Base-by-base conservation (phyloP, 2,113 vertebrate genomes). In the Pangasianodon hypophthalmus region DNA sequence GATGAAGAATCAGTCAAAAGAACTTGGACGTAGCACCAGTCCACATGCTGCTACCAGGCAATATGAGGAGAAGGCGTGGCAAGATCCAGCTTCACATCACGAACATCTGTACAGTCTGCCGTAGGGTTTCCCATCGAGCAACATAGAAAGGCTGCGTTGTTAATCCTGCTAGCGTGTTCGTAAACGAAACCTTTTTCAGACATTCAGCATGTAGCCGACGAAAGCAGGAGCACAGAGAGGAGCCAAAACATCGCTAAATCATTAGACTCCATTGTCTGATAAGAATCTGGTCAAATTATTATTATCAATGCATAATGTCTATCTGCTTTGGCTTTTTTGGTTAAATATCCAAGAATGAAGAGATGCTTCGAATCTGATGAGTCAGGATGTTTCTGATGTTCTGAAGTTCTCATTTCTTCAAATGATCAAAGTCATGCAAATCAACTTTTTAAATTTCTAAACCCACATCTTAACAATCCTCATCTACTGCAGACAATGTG, bases 111-210 rank as follows among this genome's bases (percentile, higher is more conserved):
- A 54, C 79, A 81, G 6, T 8, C 6, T 9, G 79, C 79, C n/a
- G 48, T 81, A 18, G 32, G 79, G 29, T 81, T 81, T 54, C 50
- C 79, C 1, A 3, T 9, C 16, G 29, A 13, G 11, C 29, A 52
- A 16, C 6, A 0, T 13, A 0, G 3, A 79, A 6, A 13, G 4
- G 3, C 2, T 3, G 4, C 1, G 77, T 26, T 48, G 2, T 52
- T 6, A 52, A n/a, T 2, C 29, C 54, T n/a, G 29, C 0, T 54
- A 8, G 8, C 14, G 2, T 54, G 50, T 32, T 54, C 48, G 9
- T 54, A 81, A 52, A 54, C 29, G 1, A 19, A 18, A 54, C 79
- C 54, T 81, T 81, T 81, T 3, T 81, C 29, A 19, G 29, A 54
- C 29, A 81, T 81, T 50, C 48, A 81, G 79, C 6, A 52, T 9